Evolutionary conservation across 2,113 vertebrate genomes (phyloP), one percentile per base, ranked within the genome.

Genomic region (Thunnus thynnus): DNA sequence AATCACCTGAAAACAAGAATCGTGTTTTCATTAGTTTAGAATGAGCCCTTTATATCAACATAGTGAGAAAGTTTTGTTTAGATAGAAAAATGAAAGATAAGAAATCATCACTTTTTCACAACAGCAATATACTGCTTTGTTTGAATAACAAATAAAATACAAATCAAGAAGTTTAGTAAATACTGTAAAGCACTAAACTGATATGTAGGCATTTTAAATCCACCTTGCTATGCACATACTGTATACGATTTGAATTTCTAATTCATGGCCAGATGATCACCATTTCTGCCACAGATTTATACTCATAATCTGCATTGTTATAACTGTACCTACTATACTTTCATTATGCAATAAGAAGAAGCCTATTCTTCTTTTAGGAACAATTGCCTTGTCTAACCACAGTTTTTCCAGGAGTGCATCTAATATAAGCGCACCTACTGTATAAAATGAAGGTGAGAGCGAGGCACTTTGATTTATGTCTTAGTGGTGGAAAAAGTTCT

Each of bases 381-480:
- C 9, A 73, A 76, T 62, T 72, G 54, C 36, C 47, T 68, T 72
- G 44, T 52, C 51, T 68, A 47, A 22, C 60, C 20, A 27, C 27
- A 62, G 63, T 58, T 32, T 10, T 13, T 48, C 56, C 6, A 62
- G 13, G 52, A 65, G 56, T 71, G 78, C 55, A 70, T 67, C 58
- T 77, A 25, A 84, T 82, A 78, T 62, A 51, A 70, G 66, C 56
- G 36, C 72, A 80, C 61, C 68, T 62, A 54, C 77, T 72, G 63
- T 57, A 55, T 20, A 56, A 77, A 68, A 74, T 44, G 60, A 76
- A 70, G 60, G 70, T 72, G 76, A 70, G 10, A 86, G 61, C 9
- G 17, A 55, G 71, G 56, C 57, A 47, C 46, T 85, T 65, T 86
- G 78, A 84, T 88, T 89, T 57, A 87, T 88, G 77, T 85, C 65